Base-by-base conservation (phyloP, 2,113 vertebrate genomes). In the Rana temporaria region DNA sequence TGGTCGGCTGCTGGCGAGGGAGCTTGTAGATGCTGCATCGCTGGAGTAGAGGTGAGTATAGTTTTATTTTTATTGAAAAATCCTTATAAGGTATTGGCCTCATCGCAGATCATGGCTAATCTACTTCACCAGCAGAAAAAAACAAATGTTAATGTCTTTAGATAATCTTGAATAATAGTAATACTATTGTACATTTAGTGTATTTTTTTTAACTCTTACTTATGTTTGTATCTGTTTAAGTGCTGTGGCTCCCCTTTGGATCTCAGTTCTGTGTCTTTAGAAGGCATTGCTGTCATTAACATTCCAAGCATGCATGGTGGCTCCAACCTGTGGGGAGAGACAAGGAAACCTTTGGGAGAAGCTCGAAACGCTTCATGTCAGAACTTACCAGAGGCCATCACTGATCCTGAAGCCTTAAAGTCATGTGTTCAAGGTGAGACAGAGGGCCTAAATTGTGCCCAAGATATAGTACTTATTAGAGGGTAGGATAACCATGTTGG, bases 231-330 rank as follows among this genome's bases (percentile, higher is more conserved):
- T 64, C 26, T 75, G 2, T n/a, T n/a, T 34, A 22, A 82, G 80
- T 82, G 80, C 19, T 95, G 93, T 53, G 95, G 95, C 63, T 93
- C 87, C 65, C 86, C 82, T 0, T 85, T 98, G 85, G 94, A 96
- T 83, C 91, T 98, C 84, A 93, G 92, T 62, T 81, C 60, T 81
- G 64, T 90, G 6, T 92, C 95, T 9, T 88, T 98, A 80, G 95
- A 95, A 81, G 95, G 96, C 70, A 85, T 93, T 5, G 93, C 97
- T 6, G 89, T 98, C 18, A 93, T 98, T 76, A 98, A 98, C 89
- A 98, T 98, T 91, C 96, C 97, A 85, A 98, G 97, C 91, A 98
- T 93, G 81, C 95, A 98, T 0, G 97, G 97, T 0, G 97, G 97
- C 78, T 98, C 97, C 84, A 98, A 98, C 88, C 93, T 98, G 52